Conservation (phyloP, 2,888 invertebrate species). For the Neelides folsomi region DNA sequence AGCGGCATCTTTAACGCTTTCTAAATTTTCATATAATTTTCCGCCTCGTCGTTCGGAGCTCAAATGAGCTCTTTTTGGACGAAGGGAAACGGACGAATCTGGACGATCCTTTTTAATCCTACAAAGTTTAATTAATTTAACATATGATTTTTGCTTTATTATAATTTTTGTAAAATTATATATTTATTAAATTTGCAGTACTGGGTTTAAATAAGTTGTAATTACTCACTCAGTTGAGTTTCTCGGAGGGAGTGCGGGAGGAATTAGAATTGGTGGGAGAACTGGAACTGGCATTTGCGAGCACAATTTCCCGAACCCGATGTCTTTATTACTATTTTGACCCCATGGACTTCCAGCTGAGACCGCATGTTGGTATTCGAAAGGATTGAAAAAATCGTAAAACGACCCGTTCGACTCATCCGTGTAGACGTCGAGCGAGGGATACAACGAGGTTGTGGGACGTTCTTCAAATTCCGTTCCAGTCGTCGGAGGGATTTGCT, state of each 20-base stretch:
- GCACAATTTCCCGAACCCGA: background rate
- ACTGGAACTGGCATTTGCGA: background rate
- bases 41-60: conserved; percentile 11
- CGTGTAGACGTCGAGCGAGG: conserved; percentile 8
- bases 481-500: too few relatives aligned
- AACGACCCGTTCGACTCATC: conserved; percentile 45
- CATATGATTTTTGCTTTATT: too few relatives aligned
- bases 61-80: too few relatives aligned
- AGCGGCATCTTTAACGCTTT: conserved; percentile 36
- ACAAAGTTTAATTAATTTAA: too few relatives aligned
- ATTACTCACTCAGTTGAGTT: conserved; percentile 36
- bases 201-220: too few relatives aligned
- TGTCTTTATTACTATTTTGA: background rate
- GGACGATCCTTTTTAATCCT: too few relatives aligned
- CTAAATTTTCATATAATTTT: conserved; percentile 31
- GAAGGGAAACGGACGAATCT: too few relatives aligned
- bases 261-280: conserved; percentile 22
- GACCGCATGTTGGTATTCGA: conserved; percentile 55
- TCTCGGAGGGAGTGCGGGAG: conserved; percentile 51
- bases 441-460: too few relatives aligned
- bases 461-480: too few relatives aligned
- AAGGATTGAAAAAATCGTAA: conserved; percentile 64
- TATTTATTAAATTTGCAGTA: too few relatives aligned
- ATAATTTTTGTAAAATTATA: too few relatives aligned
- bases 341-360: conserved; percentile 3